Conservation (phyloP, 2,888 invertebrate species). For the Drosophila borealis region DNA sequence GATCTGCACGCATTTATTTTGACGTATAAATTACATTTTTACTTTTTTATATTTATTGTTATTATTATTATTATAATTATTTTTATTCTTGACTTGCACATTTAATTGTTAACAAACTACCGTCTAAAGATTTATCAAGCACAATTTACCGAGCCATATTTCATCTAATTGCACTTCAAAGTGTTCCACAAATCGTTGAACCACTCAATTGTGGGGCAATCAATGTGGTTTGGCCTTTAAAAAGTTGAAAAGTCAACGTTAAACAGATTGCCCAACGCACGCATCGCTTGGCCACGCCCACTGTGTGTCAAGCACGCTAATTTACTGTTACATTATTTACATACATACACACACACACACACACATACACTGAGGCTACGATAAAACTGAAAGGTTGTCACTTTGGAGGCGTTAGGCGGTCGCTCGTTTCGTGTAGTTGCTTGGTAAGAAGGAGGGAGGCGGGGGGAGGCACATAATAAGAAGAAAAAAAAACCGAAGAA, state of each 20-base stretch:
- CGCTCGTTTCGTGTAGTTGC: slow-evolving; percentile 48
- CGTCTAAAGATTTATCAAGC: neutral
- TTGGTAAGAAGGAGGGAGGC: neutral
- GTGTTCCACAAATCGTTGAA: neutral
- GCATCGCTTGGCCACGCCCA: slow-evolving; percentile 73
- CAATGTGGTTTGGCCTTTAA: slow-evolving; percentile 37
- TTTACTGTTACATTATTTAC: slow-evolving; percentile 81
- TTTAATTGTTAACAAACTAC: too few species aligned
- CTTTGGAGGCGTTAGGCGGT: slow-evolving; percentile 74
- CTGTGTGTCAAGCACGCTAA: slow-evolving; percentile 77
- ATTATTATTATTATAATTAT: too few species aligned
- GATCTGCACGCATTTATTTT: too few species aligned
- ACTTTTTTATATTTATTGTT: too few species aligned
- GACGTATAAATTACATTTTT: too few species aligned
- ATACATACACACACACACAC: slow-evolving; percentile 43
- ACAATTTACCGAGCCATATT: neutral
- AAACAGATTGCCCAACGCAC: slow-evolving; percentile 70
- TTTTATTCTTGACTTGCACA: too few species aligned
- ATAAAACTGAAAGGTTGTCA: slow-evolving; percentile 81
- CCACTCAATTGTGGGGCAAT: slow-evolving; percentile 19
- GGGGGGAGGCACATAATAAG: slow-evolving; percentile 38
- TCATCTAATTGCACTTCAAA: slow-evolving; percentile 16
- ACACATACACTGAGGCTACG: slow-evolving; percentile 32
- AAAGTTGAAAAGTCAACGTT: slow-evolving; percentile 63
- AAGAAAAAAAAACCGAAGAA: slow-evolving; percentile 66